A percentile compares a stretch with the other conserved stretches of the same genome.
These are phyloP conservation scores for Dasyprocta punctata DNA, from an alignment of 2,113 vertebrate genomes.

Conservation along the genomic window DNA sequence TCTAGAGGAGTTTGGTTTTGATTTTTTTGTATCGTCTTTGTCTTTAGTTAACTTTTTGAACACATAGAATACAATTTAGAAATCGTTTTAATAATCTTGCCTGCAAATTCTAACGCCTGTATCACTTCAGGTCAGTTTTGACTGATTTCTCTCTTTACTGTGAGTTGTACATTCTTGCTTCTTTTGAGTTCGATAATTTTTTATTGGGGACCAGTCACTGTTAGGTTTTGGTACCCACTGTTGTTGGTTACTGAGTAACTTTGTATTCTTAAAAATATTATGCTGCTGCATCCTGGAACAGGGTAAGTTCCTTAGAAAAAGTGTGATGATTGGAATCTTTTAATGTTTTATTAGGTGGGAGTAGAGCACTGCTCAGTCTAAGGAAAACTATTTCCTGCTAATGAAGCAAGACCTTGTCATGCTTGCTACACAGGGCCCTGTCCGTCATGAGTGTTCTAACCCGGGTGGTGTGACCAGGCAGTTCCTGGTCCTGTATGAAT, in stretches of 20 bases:
- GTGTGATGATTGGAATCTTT: neutral
- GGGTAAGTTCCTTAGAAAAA: neutral
- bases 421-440: neutral
- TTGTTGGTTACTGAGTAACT: neutral
- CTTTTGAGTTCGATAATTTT: too few relatives aligned
- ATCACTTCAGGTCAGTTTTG: too few relatives aligned
- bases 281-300: neutral
- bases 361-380: neutral
- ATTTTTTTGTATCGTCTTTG: neutral
- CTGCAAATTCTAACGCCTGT: too few relatives aligned
- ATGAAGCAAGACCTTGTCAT: neutral
- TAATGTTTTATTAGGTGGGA: conserved; percentile 1
- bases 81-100: too few relatives aligned
- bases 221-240: neutral
- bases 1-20: neutral
- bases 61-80: neutral
- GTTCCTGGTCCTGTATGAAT: neutral
- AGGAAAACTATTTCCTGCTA: neutral
- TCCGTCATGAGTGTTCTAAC: neutral
- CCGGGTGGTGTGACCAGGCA: neutral
- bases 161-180: too few relatives aligned
- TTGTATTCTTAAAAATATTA: neutral
- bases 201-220: too few relatives aligned
- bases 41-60: conserved; percentile 31
- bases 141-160: too few relatives aligned